A percentile compares a stretch with the other conserved stretches of the same genome.
phyloP scores from a whole-genome alignment of 2,797 vertebrate genomes.

The Austrolebias charrua region DNA sequence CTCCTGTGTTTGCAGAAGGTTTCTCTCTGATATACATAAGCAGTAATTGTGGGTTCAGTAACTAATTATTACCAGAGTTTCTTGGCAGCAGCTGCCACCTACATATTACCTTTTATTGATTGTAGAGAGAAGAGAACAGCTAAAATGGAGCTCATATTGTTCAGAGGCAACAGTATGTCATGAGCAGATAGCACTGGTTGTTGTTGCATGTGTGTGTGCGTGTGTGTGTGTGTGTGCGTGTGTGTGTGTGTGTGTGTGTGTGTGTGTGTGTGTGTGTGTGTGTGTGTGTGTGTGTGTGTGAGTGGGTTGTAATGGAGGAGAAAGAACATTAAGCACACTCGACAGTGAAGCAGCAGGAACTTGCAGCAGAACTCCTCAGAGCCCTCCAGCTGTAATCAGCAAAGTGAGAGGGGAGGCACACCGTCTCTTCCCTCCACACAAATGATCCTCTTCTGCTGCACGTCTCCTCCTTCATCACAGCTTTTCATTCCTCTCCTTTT shows the following conservation, averaged over 20 bases:
- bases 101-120: conserved; percentile 38
- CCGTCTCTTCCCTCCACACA: conserved; percentile 59
- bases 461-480: conserved; percentile 11
- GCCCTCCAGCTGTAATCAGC: conserved; percentile 73
- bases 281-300: conserved; percentile 29
- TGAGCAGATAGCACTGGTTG: conserved; percentile 58
- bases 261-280: too few relatives aligned
- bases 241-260: too few relatives aligned
- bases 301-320: conserved; percentile 69
- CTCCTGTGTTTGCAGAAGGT: conserved; percentile 13
- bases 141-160: conserved; percentile 37
- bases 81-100: conserved; percentile 50
- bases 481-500: conserved; percentile 11
- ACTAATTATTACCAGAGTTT: conserved; percentile 55
- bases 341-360: conserved; percentile 70
- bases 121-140: conserved; percentile 23
- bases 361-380: conserved; percentile 69
- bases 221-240: too few relatives aligned
- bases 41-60: conserved; percentile 57
- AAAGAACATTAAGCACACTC: conserved; percentile 73
- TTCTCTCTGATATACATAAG: conserved; percentile 18
- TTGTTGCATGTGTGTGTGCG: too few relatives aligned
- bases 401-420: conserved; percentile 71
- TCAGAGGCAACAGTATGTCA: conserved; percentile 47
- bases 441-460: conserved; percentile 46